Conservation (phyloP, 30 jellyfish, hydroid and myxozoan species). For the Turritopsis dohrnii region DNA sequence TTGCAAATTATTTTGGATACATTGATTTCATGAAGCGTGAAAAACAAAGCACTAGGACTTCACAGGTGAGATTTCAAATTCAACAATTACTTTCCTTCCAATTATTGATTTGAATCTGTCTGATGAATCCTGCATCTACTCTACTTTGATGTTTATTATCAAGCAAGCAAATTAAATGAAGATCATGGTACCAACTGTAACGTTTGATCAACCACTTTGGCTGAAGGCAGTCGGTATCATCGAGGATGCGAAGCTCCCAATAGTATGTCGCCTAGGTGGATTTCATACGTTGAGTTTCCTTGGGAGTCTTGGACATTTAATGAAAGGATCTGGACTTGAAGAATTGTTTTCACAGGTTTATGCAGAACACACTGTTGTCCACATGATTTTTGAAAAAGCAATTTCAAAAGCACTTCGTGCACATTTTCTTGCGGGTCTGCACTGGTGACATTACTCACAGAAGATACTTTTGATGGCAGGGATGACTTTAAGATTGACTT, state of each 20-base stretch:
- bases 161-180: slow-evolving; percentile 19
- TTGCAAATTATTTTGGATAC: too few relatives aligned
- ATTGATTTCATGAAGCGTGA: too few relatives aligned
- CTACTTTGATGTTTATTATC: slow-evolving; percentile 17
- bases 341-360: slow-evolving; percentile 41
- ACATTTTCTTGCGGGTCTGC: not conserved
- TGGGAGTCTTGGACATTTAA: slow-evolving; percentile 37
- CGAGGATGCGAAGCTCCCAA: slow-evolving; percentile 6
- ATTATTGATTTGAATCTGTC: slow-evolving; percentile 38
- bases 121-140: slow-evolving; percentile 36
- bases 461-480: not conserved
- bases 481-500: not conserved
- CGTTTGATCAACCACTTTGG: slow-evolving; percentile 63
- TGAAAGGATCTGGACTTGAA: slow-evolving; percentile 52
- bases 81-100: slow-evolving; percentile 22
- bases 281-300: slow-evolving; percentile 42
- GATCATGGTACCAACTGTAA: slow-evolving; percentile 21
- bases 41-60: too few relatives aligned
- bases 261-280: slow-evolving; percentile 47
- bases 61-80: too few relatives aligned
- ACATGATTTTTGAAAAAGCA: slow-evolving; percentile 42
- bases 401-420: slow-evolving; percentile 45
- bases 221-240: slow-evolving; percentile 35
- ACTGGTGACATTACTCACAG: slow-evolving; percentile 3
- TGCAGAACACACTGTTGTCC: slow-evolving; percentile 40